Evolutionary conservation across 2,113 vertebrate species (phyloP), one percentile per base, ranked within the genome.

Genomic region (Marmota flaviventris): DNA sequence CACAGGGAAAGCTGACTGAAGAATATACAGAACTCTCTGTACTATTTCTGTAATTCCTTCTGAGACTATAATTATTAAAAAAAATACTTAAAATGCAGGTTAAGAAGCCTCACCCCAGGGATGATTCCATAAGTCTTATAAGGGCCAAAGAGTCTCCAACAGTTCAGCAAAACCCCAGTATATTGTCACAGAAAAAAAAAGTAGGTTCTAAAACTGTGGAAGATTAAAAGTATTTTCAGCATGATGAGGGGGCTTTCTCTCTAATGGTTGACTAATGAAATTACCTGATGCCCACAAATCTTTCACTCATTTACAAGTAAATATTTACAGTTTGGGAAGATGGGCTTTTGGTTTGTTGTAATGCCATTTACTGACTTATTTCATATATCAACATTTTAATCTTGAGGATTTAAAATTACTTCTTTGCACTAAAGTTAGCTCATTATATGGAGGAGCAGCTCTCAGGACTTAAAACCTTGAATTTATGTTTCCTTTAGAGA

Each of bases 321-420:
- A 81, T 78, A 73, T 45, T 84, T 72, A 81, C 6, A 29, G 13
- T 72, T 95, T 45, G 91, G 65, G 76, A 89, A 89, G 58, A 81
- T 13, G 27, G 4, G 4, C 63, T 93, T 95, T 95, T 13, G 34
- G 83, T 91, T 37, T 88, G 32, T 17, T 93, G 73, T 2, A 3
- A 58, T 22, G 9, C 22, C 78, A 92, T 76, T 77, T n/a, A 51
- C 69, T 70, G 82, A 24, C 29, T 51, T 63, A 29, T 14, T 92
- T 89, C 67, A 79, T 25, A 37, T 63, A 39, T 10, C 14, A 39
- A 61, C 82, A 58, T 20, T 93, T 4, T 53, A 69, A 76, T 96
- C 96, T 48, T 83, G 51, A 93, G 89, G 53, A 11, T 29, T 56
- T 12, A 48, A 76, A 84, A 48, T 6, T 83, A 85, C 42, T 58